A percentile compares a stretch with the other conserved stretches of the same genome.
These are phyloP conservation scores for Gadus macrocephalus DNA, from an alignment of 2,113 vertebrate species.

Conservation along the genomic window DNA sequence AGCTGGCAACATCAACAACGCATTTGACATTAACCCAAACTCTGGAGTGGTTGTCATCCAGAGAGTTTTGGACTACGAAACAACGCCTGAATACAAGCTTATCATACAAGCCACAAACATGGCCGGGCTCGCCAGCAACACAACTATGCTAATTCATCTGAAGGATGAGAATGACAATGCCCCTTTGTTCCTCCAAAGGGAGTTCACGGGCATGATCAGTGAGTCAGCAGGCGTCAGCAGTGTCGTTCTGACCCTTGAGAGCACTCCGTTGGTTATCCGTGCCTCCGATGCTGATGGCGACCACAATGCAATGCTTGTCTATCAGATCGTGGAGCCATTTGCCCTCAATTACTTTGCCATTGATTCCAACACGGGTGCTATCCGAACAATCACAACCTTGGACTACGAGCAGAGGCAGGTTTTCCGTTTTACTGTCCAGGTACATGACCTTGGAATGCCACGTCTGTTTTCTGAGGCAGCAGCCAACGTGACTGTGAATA, in stretches of 20 bases:
- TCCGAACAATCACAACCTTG: constrained; percentile 79
- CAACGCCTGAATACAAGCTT: constrained; percentile 74
- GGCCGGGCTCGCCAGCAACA: constrained; percentile 85
- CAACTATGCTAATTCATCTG: constrained; percentile 82
- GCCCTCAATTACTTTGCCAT: constrained; percentile 89
- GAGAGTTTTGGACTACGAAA: constrained; percentile 87
- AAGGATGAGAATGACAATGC: constrained; percentile 94
- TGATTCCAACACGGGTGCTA: constrained; percentile 91
- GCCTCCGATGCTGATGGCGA: constrained; percentile 87
- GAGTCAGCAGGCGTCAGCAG: constrained; percentile 86
- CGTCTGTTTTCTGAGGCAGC: constrained; percentile 85
- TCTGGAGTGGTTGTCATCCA: constrained; percentile 88
- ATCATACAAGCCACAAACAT: constrained; percentile 92
- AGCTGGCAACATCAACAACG: constrained; percentile 80
- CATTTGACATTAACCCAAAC: constrained; percentile 90
- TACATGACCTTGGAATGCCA: constrained; percentile 87
- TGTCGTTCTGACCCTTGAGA: constrained; percentile 83
- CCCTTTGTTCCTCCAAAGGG: constrained; percentile 79
- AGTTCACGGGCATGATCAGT: constrained; percentile 86
- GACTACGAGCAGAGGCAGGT: constrained; percentile 86
- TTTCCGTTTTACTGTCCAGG: constrained; percentile 92
- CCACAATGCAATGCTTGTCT: constrained; percentile 87
- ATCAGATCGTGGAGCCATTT: constrained; percentile 92
- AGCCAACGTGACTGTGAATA: constrained; percentile 89
- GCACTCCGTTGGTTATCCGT: constrained; percentile 85